Evolutionary conservation across 2,888 invertebrate genomes (phyloP).

Genomic region (Agrochola lota): DNA sequence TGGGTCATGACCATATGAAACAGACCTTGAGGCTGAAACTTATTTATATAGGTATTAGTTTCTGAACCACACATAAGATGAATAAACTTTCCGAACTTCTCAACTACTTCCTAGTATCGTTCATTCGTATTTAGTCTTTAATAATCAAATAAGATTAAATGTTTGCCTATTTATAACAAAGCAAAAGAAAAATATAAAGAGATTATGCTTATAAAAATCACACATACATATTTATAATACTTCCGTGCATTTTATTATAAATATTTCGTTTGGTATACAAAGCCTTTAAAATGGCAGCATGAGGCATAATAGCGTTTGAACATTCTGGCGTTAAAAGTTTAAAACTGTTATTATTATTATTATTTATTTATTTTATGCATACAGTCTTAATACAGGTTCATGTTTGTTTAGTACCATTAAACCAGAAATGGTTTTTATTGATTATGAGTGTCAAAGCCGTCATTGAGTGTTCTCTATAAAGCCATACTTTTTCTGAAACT

Average conservation of each 20-base stretch:
- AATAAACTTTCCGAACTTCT: neutral
- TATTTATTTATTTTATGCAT: no score
- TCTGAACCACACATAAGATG: neutral
- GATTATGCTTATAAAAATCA: no score
- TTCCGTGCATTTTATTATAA: neutral
- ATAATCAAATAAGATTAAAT: neutral
- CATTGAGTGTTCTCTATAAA: neutral
- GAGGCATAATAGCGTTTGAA: neutral
- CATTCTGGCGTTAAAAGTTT: neutral
- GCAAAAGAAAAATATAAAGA: no score
- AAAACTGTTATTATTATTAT: no score
- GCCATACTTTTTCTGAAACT: neutral
- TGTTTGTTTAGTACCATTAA: no score
- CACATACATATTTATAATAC: neutral
- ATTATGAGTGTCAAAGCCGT: neutral
- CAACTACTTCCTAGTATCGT: no score
- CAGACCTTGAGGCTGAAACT: neutral
- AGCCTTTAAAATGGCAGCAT: neutral
- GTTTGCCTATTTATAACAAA: no score
- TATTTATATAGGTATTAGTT: neutral
- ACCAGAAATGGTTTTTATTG: no score
- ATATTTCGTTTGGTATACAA: neutral
- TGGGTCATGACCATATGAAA: constrained; percentile 4
- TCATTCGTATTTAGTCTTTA: neutral
- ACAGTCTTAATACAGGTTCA: no score